Conservation (phyloP, 1,140 invertebrate genomes). For the Pygmarrhopalites habei region DNA sequence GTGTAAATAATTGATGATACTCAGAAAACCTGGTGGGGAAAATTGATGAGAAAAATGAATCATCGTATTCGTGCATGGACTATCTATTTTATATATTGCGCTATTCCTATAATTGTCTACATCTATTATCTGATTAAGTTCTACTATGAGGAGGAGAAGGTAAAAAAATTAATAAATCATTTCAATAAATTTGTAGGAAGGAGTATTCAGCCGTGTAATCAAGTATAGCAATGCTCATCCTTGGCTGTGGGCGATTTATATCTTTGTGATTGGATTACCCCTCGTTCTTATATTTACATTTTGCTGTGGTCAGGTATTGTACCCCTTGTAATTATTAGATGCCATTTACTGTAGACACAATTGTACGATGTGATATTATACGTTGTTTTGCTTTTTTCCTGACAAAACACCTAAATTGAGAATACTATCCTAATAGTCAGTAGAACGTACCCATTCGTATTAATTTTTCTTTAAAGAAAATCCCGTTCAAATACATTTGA, state of each 20-base stretch:
- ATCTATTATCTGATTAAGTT: constrained; percentile 52
- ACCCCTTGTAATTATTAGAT: too few species aligned
- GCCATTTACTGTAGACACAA: too few species aligned
- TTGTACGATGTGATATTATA: too few species aligned
- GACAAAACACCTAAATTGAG: too few species aligned
- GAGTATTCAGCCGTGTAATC: constrained; percentile 67
- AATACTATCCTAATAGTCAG: too few species aligned
- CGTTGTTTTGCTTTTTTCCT: too few species aligned
- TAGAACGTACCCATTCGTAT: too few species aligned
- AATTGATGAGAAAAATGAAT: constrained; percentile 61
- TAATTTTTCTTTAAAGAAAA: too few species aligned
- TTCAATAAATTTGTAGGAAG: constrained; percentile 59
- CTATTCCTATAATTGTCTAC: constrained; percentile 62
- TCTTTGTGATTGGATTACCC: constrained; percentile 70
- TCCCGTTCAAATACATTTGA: constrained; percentile 12
- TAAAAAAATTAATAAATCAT: constrained; percentile 35
- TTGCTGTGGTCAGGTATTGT: constrained; percentile 55
- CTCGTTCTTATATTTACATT: constrained; percentile 63
- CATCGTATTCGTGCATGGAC: constrained; percentile 71
- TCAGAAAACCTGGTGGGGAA: constrained; percentile 63
- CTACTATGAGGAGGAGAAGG: constrained; percentile 42
- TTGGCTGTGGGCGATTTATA: constrained; percentile 58
- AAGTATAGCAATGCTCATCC: constrained; percentile 80
- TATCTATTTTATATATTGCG: constrained; percentile 65
- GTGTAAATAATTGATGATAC: neutral